Evolutionary conservation across 53 echinoderm and acorn worm species (phyloP), one percentile per base, ranked within the genome.

Genomic region (Hippasteria phrygiana): DNA sequence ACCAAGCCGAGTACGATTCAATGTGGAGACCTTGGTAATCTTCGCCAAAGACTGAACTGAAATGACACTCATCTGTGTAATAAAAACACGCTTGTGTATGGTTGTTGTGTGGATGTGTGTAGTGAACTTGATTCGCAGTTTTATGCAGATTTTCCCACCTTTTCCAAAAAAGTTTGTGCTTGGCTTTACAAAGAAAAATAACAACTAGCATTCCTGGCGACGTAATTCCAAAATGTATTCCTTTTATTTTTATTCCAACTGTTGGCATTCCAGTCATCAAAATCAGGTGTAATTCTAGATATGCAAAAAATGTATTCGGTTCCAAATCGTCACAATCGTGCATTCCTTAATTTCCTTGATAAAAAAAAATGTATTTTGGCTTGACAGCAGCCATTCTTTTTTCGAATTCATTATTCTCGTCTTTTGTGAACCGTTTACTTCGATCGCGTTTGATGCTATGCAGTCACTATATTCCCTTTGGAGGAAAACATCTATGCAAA

Each of bases 1-100:
- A 71, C 22, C 90, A 73, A 20, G 48, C 24, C 20, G 82, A 77
- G 48, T 84, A 91, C 64, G 93, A 94, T 47, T 78, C 77, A 35
- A 88, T 91, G 59, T 94, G 94, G 94, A 88, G 91, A 22, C 93
- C 90, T 55, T 89, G 89, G 89, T 89, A 88, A 78, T 50, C 24
- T 55, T 18, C 18, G 38, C 70, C 65, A 42, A 55, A 8, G 18
- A 75, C 50, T 75, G 75, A 43, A 55, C 77, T 43, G 18, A 43
- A 67, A 65, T 2, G 5, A 65, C 72, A 77, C 33, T 54, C n/a
- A 26, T n/a, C n/a, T n/a, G 75, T 43, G 45, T 27, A 75, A 31
- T 75, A 28, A 24, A 55, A 54, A 63, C 20, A 74, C 46, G 53
- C 42, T 46, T 87, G 38, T 87, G 54, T 62, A 56, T 83, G 27